These are phyloP conservation scores for Myrmecophaga tridactyla DNA, from an alignment of 2,113 vertebrate species.

Conservation along the genomic window DNA sequence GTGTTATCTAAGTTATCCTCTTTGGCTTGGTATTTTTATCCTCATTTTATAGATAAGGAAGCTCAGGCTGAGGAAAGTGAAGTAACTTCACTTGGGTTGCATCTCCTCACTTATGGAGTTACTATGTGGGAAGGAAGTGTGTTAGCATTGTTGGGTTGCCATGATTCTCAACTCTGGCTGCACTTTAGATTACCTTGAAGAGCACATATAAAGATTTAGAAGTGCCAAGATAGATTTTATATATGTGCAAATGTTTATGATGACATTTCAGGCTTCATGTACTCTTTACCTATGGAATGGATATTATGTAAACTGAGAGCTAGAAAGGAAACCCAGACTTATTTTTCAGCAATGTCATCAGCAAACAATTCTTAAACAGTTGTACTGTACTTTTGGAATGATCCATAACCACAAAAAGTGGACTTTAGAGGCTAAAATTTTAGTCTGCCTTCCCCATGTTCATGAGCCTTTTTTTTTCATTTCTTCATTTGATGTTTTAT, in stretches of 20 bases:
- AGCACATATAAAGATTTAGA: not conserved
- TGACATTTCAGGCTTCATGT: not conserved
- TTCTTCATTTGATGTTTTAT: constrained; percentile 5
- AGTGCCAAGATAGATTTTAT: not conserved
- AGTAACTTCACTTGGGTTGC: not conserved
- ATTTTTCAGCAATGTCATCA: not conserved
- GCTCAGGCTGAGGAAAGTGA: not conserved
- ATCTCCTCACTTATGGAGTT: not conserved
- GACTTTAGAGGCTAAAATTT: not conserved
- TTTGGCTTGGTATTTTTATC: not conserved
- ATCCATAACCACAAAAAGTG: not conserved
- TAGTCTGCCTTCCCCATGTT: not conserved
- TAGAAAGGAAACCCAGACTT: not conserved
- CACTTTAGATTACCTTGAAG: not conserved
- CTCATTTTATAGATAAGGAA: not conserved
- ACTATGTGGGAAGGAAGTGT: not conserved
- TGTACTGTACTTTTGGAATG: not conserved
- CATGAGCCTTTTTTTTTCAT: not conserved
- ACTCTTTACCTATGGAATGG: not conserved
- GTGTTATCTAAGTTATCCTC: not conserved
- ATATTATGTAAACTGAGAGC: not conserved
- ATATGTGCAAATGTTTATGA: not conserved
- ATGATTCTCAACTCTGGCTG: not conserved
- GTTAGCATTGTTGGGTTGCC: not conserved
- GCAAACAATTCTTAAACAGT: not conserved